A percentile compares a stretch with the other conserved stretches of the same genome.
Conservation (phyloP, 1,140 invertebrate genomes). For the Sweltsa coloradensis region DNA sequence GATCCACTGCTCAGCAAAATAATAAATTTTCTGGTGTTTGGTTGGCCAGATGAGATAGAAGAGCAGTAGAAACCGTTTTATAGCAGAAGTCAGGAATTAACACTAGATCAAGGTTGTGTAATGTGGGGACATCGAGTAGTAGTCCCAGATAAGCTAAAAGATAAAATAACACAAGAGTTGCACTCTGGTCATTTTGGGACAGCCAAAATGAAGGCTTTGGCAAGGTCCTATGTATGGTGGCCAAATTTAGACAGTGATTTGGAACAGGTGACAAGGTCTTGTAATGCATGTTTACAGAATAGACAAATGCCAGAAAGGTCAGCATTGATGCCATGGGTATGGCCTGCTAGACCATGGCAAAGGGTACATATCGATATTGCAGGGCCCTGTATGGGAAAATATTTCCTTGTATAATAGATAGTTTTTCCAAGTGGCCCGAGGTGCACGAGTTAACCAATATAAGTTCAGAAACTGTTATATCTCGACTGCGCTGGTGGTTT, state of each 20-base stretch:
- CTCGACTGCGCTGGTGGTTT: conserved; percentile 22
- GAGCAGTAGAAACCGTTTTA: not conserved
- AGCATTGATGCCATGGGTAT: not conserved
- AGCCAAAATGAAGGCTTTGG: conserved; percentile 25
- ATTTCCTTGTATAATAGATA: conserved; percentile 20
- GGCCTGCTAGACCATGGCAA: conserved; percentile 1
- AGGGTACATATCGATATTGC: conserved; percentile 19
- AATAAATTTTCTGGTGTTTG: not conserved
- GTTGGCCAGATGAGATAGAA: not conserved
- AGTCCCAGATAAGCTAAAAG: not conserved
- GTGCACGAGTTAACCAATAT: conserved; percentile 8
- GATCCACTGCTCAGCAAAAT: not conserved
- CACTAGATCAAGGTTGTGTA: conserved; percentile 4
- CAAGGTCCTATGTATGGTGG: conserved; percentile 25
- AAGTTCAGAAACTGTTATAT: conserved; percentile 16
- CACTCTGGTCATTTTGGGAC: conserved; percentile 23
- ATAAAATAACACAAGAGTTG: conserved; percentile 12
- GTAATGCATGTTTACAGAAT: conserved; percentile 3
- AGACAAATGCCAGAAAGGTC: not conserved
- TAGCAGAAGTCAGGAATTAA: not conserved
- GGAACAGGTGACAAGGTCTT: not conserved
- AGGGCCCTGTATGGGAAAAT: conserved; percentile 12
- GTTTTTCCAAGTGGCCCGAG: conserved; percentile 19
- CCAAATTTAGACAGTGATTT: conserved; percentile 23
- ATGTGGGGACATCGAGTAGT: conserved; percentile 4